Base-by-base conservation (phyloP, 2,888 invertebrate genomes). In the Trissolcus brochymenae region DNA sequence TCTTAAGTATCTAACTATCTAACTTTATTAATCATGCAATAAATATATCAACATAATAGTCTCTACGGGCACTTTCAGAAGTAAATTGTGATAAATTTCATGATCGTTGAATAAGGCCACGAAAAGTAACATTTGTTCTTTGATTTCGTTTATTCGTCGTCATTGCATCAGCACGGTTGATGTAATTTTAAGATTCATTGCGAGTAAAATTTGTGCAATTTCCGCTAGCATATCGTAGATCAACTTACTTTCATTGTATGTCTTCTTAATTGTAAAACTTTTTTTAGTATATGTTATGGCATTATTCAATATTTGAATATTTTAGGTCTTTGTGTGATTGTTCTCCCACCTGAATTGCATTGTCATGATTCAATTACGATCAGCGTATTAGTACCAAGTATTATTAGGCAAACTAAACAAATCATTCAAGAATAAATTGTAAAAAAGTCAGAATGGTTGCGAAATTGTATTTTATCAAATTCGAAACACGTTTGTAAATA, bases 151-250 rank as follows among this genome's bases (percentile, higher is more conserved):
- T 21, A 61, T 62, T 64, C 41, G 29, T 14, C 50, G 57, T 1
- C 65, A 60, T 72, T 72, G 65, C 72, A 41, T 65, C 59, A 72
- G 29, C 16, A n/a, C 13, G 35, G 59, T 54, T 72, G 72, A 72
- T 65, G 72, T 60, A 72, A 65, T 72, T 65, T n/a, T 25, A 65
- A 54, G 43, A 49, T 65, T 65, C 72, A 72, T 59, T 65, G 60
- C 59, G 60, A 60, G 19, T 50, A 41, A 50, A 54, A 72, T 72
- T 72, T 72, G 65, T 60, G 65, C 60, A 65, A 72, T 72, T 72
- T 72, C 65, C 65, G 72, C 49, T 51, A n/a, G 25, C 59, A 41
- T 59, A 64, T 71, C 55, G 14, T 29, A 29, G n/a, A 62, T 54
- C n/a, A 4, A 16, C 16, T 14, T n/a, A 16, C 16, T 6, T 46